Evolutionary conservation across 1,140 invertebrate species (phyloP), one percentile per base, ranked within the genome.

Genomic region (Ladona fulva): DNA sequence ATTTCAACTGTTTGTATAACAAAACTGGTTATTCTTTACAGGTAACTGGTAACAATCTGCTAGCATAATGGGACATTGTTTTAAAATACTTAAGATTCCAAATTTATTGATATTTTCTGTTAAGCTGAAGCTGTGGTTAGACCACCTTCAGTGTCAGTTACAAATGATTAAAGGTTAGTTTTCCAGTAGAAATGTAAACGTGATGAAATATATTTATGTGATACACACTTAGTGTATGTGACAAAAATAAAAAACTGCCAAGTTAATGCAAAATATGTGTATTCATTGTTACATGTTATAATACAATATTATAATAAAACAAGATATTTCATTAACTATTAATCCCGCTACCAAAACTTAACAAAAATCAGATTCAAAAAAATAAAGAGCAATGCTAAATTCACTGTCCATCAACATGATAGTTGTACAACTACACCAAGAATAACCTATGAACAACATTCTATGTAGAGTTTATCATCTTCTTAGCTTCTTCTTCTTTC

Each of bases 181-280:
- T 22, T 66, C 52, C 14, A 66, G 52, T 66, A 66, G 52, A 16
- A 66, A 66, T 66, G 52, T 66, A 66, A 66, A 66, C 29, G 52
- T 66, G 52, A 19, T 66, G 12, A 66, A 66, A 66, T 22, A 66
- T 22, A 66, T 66, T 66, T 19, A 66, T 66, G 52, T 66, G 52
- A 66, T 66, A 66, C 52, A 37, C 29, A 66, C 52, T 66, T 66
- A 22, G 52, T 66, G 52, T 66, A 66, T 66, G 52, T 66, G 52
- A 66, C 52, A 12, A 66, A 66, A 66, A 66, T 66, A 66, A 66
- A 66, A 66, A 66, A 66, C 52, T 66, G 52, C 52, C 52, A 66
- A 22, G 16, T 6, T 66, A 66, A 66, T 19, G 52, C 52, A 66
- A 66, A 66, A 66, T 66, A 66, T 1, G 12, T 66, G 52, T 66